Percentiles rank a stretch among this genome's conserved stretches.
phyloP scores from a whole-genome alignment of 2,888 invertebrate species.

The Corbicula japonica region DNA sequence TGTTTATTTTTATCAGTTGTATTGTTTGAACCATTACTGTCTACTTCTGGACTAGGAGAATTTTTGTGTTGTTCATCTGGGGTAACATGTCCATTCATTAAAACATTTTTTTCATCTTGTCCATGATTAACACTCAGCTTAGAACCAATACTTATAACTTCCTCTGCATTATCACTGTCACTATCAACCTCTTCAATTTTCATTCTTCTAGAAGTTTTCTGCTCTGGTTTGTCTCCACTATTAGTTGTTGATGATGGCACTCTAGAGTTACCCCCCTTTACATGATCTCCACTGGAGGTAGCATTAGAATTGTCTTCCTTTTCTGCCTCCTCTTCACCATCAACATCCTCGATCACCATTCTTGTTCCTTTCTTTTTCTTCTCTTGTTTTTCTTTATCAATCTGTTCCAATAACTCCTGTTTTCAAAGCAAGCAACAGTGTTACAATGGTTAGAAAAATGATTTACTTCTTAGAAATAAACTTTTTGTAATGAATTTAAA shows the following conservation, averaged over 20 bases:
- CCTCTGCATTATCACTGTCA: constrained; percentile 53
- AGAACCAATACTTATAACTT: constrained; percentile 1
- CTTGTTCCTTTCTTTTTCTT: constrained; percentile 80
- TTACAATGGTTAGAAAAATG: too few species aligned
- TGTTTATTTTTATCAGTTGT: too few species aligned
- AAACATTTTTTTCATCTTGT: constrained; percentile 3
- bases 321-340: constrained; percentile 66
- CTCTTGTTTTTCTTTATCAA: constrained; percentile 68
- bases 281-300: constrained; percentile 6
- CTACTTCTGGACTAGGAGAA: constrained; percentile 12
- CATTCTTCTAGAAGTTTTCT: constrained; percentile 46
- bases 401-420: constrained; percentile 24
- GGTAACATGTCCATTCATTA: constrained; percentile 38
- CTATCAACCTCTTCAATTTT: constrained; percentile 64
- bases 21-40: background rate
- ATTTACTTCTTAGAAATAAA: too few species aligned
- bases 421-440: too few species aligned
- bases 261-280: background rate
- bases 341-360: constrained; percentile 84
- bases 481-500: too few species aligned
- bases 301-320: constrained; percentile 1
- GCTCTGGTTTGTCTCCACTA: constrained; percentile 7
- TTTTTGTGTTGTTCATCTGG: background rate
- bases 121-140: too few species aligned
- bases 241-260: background rate